phyloP scores from a whole-genome alignment of 1,140 invertebrate genomes.

The Aphelinus atriplicis region DNA sequence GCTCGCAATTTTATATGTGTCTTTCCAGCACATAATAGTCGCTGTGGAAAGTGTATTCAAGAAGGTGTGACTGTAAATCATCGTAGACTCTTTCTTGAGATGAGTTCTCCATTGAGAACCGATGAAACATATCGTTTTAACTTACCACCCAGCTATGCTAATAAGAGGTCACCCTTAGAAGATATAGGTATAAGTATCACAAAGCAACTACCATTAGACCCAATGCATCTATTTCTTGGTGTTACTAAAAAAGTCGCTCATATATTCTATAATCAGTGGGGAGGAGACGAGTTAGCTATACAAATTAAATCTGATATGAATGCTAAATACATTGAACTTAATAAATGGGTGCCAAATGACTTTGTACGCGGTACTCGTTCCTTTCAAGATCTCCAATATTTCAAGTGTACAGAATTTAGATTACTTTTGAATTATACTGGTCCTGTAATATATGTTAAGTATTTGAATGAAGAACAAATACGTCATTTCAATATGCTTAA shows the following conservation, averaged over 20 bases:
- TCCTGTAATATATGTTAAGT: background rate
- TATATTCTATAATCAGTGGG: background rate
- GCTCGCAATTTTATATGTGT: background rate
- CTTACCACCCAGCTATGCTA: background rate
- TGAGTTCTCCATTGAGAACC: background rate
- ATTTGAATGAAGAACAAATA: background rate
- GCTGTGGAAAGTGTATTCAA: background rate
- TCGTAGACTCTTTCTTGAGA: background rate
- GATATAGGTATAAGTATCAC: background rate
- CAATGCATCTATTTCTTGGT: conserved; percentile 2
- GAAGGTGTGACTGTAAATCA: background rate
- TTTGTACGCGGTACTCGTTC: background rate
- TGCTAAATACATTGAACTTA: background rate
- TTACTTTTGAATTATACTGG: background rate
- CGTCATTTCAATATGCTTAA: background rate
- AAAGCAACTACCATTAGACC: background rate
- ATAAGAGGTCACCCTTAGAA: background rate
- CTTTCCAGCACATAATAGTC: background rate
- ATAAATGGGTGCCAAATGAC: background rate
- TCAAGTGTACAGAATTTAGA: background rate
- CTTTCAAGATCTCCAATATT: background rate
- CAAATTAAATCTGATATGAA: background rate
- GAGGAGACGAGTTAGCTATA: background rate
- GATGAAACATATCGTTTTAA: background rate
- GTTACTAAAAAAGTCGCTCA: background rate